Base-by-base conservation (phyloP, 2,797 vertebrate species). In the Coregonus ussuriensis region DNA sequence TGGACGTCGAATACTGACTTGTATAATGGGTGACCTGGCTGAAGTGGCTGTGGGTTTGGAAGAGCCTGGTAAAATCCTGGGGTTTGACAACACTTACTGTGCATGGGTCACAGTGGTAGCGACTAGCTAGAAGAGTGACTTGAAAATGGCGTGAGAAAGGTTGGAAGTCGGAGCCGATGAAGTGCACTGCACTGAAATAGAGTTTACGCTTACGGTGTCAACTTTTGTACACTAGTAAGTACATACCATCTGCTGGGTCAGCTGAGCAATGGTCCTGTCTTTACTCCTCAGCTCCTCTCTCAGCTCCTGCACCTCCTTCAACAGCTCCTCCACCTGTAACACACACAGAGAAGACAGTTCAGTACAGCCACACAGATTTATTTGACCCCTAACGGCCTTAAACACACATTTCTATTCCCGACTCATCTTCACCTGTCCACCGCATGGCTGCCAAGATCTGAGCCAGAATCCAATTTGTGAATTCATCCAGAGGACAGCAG, bases 281-380 rank as follows among this genome's bases (percentile, higher is more conserved):
- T 97, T 94, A 86, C 91, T 95, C 89, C 93, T 95, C 86, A 98
- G 89, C 81, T 98, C 95, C 77, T 96, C 95, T 85, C 96, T 95
- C 82, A 99, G 95, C 80, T 95, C 93, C 85, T 93, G 94, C 88
- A 98, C 96, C 91, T 99, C 97, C 63, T 94, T 95, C 85, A 97
- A 84, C 70, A 99, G 93, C 78, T 94, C 94, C 65, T 96, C 93
- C 87, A 95, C 94, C 96, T 97, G 77, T 21, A 80, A 79, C 41
- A 79, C 21, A 79, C 73, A 79, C 33, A 74, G 6, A 65, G 21
- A 51, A 31, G 16, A 59, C 69, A 21, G 3, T 25, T 41, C 25
- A 51, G 14, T 73, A 62, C n/a, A 62, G 66, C 52, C 62, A 37
- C 33, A 66, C 13, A 1, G n/a, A 21, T 59, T 59, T 66, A 31